Conservation (phyloP, 2,113 vertebrate genomes). For the Corvus moneduloides region DNA sequence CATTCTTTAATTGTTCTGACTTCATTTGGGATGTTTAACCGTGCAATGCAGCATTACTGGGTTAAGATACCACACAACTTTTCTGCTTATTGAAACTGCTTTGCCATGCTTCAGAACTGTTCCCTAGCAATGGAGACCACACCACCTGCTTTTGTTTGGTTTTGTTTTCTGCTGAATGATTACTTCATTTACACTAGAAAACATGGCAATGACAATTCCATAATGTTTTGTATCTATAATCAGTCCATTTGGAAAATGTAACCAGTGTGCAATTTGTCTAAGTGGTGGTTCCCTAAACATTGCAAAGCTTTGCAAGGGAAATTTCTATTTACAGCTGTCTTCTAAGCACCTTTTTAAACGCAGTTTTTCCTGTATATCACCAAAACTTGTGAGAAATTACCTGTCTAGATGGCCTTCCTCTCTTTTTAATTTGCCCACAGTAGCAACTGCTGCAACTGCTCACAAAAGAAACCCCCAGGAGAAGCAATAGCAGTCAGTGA, state of each 20-base stretch:
- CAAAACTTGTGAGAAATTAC: background rate
- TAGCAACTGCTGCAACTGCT: background rate
- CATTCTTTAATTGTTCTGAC: background rate
- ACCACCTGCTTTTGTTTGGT: background rate
- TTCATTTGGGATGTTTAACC: background rate
- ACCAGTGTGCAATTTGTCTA: background rate
- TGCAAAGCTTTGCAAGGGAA: background rate
- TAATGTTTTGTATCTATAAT: background rate
- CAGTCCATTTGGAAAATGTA: background rate
- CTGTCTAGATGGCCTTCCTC: background rate
- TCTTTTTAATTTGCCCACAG: background rate
- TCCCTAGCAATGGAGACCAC: background rate
- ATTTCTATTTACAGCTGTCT: background rate
- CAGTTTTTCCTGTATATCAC: background rate
- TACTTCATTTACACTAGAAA: background rate
- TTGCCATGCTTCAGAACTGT: background rate
- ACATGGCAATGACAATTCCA: background rate
- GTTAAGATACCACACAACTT: background rate
- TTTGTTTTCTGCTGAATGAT: conserved; percentile 7
- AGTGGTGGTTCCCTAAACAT: background rate
- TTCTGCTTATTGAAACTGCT: background rate
- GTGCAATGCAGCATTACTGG: background rate
- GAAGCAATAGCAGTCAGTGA: background rate
- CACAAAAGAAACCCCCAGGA: background rate
- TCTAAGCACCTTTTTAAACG: background rate